phyloP scores from a whole-genome alignment of 2,888 invertebrate genomes.

The Macrophya annulata region DNA sequence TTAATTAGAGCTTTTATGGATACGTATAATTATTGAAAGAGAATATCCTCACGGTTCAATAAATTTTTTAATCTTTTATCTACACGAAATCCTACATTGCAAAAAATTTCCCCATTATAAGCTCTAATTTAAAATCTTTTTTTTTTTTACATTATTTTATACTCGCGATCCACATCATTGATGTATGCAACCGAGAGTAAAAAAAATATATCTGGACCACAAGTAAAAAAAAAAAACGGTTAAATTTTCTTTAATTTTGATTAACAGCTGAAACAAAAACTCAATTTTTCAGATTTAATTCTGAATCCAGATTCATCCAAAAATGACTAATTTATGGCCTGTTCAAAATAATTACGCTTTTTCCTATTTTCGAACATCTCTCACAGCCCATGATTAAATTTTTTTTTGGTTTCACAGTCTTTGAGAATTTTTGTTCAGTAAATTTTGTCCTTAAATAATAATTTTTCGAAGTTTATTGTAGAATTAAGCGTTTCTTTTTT shows the following conservation, averaged over 20 bases:
- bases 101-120: no score
- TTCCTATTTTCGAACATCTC: neutral
- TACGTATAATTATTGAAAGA: no score
- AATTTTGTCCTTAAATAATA: neutral
- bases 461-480: neutral
- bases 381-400: neutral
- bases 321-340: no score
- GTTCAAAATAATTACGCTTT: no score
- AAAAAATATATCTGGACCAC: slow-evolving; percentile 23
- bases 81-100: no score
- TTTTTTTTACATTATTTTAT: neutral
- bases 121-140: neutral
- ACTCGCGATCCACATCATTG: neutral
- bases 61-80: no score
- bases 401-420: neutral
- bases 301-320: neutral
- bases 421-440: no score
- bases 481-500: neutral
- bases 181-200: slow-evolving; percentile 1
- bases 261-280: no score
- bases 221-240: neutral
- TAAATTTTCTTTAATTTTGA: no score
- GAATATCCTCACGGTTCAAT: no score
- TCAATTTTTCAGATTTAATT: no score
- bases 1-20: no score